Evolutionary conservation across 1,140 invertebrate genomes (phyloP), one percentile per base, ranked within the genome.

Genomic region (Lysiphlebus fabarum): DNA sequence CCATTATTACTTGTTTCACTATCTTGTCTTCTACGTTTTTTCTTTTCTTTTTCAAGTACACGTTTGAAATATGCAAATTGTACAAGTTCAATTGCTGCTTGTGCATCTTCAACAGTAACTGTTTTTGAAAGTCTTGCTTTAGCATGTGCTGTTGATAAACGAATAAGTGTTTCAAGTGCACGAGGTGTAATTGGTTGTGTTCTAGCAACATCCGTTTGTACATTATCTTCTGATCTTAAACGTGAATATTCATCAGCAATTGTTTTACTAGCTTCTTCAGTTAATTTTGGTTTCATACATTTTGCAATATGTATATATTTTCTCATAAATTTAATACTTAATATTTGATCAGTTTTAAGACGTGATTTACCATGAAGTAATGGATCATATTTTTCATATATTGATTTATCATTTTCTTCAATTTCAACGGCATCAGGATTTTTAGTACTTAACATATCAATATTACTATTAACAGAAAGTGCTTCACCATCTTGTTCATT

Each of bases 101-200:
- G 79, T 1, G 96, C 96, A 82, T 99, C 98, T 34, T 89, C 84
- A 0, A 83, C 78, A 9, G 88, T 87, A 3, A 99, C 88, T 11
- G 82, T 85, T 65, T 89, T 91, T 37, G 92, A 94, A 56, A 99
- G 83, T 42, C 97, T 83, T 33, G 92, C 90, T 74, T 98, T 97
- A 6, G 98, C 97, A 82, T 99, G 96, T n/a, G 98, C 96, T 0
- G 96, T 99, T 0, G 96, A 84, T 55, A 99, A 80, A 77, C 98
- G 95, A 75, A 99, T 99, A 64, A 99, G 80, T 0, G 97, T 99
- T 83, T 99, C 98, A 63, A 99, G 77, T 0, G 93, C 91, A 76
- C 98, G 87, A n/a, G 96, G 93, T 1, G 98, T 99, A 11, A 99
- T 90, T 37, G 97, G 96, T 81, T 98, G 96, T 0, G 98, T 99